A percentile compares a stretch with the other conserved stretches of the same genome.
Conservation (phyloP, 2,888 invertebrate genomes). For the Dasypogon diadema region DNA sequence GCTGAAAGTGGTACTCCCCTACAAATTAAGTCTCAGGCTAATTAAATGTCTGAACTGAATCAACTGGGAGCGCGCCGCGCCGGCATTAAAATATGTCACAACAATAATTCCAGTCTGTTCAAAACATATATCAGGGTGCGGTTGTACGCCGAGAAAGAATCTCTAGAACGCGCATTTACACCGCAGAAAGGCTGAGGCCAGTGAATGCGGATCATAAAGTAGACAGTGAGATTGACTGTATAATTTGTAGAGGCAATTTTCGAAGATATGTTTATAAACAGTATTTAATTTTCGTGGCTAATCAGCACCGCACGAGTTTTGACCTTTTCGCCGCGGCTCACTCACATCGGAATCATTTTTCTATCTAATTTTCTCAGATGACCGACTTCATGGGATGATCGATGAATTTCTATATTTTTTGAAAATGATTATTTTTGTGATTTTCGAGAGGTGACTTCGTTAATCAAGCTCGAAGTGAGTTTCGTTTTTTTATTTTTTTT, state of each 20-base stretch:
- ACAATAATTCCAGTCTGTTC: not conserved
- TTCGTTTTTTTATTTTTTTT: no score
- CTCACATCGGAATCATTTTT: not conserved
- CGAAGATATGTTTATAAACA: constrained; percentile 9
- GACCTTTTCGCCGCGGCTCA: not conserved
- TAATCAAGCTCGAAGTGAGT: no score
- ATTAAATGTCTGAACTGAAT: not conserved
- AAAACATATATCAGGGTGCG: not conserved
- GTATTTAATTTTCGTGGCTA: not conserved
- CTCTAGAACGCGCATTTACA: not conserved
- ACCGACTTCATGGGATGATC: not conserved
- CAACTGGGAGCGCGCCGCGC: not conserved
- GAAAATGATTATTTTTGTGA: no score
- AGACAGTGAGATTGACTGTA: not conserved
- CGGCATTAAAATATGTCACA: not conserved
- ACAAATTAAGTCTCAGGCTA: not conserved
- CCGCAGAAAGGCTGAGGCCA: not conserved
- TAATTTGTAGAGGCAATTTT: not conserved
- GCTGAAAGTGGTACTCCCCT: not conserved
- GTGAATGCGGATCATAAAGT: not conserved
- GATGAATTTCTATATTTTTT: no score
- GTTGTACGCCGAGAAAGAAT: not conserved
- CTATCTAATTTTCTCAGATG: not conserved
- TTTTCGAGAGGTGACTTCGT: no score
- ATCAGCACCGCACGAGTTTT: not conserved